phyloP scores from a whole-genome alignment of 2,797 vertebrate genomes.

The Trichosurus vulpecula region DNA sequence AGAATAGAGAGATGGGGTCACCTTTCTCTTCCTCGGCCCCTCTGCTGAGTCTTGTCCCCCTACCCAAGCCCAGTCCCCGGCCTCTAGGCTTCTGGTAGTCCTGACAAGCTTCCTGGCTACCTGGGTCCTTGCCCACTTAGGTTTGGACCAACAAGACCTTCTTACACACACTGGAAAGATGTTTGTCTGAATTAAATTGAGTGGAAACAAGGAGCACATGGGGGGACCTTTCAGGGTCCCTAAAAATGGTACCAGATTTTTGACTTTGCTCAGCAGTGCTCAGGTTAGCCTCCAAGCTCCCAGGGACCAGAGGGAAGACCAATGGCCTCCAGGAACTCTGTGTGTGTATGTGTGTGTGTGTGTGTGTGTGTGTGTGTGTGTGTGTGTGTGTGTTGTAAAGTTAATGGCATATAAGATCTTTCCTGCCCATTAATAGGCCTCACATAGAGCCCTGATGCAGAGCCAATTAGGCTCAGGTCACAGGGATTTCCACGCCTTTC shows the following conservation, averaged over 20 bases:
- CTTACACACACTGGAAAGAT: neutral
- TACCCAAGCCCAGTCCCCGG: neutral
- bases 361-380: too few relatives aligned
- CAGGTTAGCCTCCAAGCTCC: neutral
- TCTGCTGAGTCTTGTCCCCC: neutral
- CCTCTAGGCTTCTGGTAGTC: neutral
- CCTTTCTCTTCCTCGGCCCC: neutral
- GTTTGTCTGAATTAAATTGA: neutral
- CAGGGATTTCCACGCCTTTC: too few relatives aligned
- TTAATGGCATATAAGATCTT: too few relatives aligned
- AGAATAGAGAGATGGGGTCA: neutral
- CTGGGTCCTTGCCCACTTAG: neutral
- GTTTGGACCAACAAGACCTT: neutral
- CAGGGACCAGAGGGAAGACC: neutral
- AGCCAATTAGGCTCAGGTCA: too few relatives aligned
- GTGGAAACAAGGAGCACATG: neutral
- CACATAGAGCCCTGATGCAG: too few relatives aligned
- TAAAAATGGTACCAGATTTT: neutral
- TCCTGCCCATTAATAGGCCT: too few relatives aligned
- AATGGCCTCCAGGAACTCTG: neutral
- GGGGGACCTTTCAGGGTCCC: neutral
- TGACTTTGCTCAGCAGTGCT: neutral
- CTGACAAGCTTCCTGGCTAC: neutral
- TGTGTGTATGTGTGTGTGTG: too few relatives aligned
- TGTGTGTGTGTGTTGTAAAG: too few relatives aligned